Evolutionary conservation across 2,113 vertebrate species (phyloP).

Genomic region (Boulengeromyrus knoepffleri): DNA sequence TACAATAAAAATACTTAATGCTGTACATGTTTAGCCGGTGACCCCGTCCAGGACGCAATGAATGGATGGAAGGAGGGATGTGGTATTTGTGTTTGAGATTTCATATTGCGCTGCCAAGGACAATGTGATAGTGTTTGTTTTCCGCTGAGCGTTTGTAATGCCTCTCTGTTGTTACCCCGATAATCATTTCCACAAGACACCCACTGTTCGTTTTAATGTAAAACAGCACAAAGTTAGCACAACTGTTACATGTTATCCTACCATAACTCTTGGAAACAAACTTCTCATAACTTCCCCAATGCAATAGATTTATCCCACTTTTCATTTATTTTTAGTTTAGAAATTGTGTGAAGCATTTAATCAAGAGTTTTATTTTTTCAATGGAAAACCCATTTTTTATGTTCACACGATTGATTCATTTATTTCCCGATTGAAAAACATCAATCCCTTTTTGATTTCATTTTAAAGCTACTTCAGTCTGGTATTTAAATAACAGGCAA

Average conservation of each 20-base stretch:
- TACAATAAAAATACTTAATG: neutral
- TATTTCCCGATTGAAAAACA: neutral
- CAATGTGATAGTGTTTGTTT: neutral
- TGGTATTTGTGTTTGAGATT: neutral
- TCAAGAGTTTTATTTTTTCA: neutral
- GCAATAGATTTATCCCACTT: neutral
- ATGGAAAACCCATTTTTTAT: neutral
- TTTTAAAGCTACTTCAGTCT: neutral
- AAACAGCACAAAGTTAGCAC: neutral
- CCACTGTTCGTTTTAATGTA: neutral
- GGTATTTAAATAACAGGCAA: constrained; percentile 13
- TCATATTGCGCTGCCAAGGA: neutral
- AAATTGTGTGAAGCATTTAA: neutral
- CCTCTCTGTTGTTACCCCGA: neutral
- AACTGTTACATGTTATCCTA: neutral
- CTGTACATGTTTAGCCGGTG: neutral
- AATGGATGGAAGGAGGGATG: neutral
- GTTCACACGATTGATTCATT: neutral
- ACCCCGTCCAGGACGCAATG: neutral
- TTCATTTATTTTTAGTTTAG: neutral
- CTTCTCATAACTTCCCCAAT: neutral
- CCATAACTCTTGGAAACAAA: neutral
- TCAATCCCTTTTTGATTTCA: neutral
- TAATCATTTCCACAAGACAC: constrained; percentile 1
- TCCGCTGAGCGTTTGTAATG: neutral